phyloP scores from a whole-genome alignment of 2,113 vertebrate species.

The Jaculus jaculus region DNA sequence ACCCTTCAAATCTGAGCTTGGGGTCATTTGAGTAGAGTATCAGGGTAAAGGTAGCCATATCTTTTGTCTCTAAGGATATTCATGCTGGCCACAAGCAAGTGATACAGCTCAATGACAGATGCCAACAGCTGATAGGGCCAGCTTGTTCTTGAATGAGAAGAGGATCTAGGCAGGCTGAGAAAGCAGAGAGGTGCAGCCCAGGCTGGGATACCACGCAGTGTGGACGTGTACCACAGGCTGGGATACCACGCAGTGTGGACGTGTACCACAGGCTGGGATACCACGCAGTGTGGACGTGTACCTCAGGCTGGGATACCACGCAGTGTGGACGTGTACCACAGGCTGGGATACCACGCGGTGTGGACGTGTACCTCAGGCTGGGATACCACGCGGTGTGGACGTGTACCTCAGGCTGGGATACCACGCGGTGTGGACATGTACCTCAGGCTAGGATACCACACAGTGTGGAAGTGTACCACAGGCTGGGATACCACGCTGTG shows the following conservation, averaged over 20 bases:
- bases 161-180: not conserved
- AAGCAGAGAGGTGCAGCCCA: not conserved
- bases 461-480: not conserved
- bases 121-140: not conserved
- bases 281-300: too few species aligned
- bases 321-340: not conserved
- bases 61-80: not conserved
- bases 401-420: too few species aligned
- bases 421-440: too few species aligned
- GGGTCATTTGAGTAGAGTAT: not conserved
- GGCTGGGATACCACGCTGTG: too few species aligned
- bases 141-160: not conserved
- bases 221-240: not conserved
- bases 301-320: too few species aligned
- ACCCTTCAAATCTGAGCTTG: not conserved
- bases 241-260: not conserved
- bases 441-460: too few species aligned
- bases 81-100: not conserved
- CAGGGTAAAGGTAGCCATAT: not conserved
- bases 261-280: too few species aligned
- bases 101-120: too few species aligned
- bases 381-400: accelerated
- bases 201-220: accelerated
- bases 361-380: too few species aligned
- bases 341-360: too few species aligned